Percentiles rank a stretch among this genome's conserved stretches.
These are phyloP conservation scores for Luehdorfia chinensis DNA, from an alignment of 1,140 invertebrate genomes.

Conservation along the genomic window DNA sequence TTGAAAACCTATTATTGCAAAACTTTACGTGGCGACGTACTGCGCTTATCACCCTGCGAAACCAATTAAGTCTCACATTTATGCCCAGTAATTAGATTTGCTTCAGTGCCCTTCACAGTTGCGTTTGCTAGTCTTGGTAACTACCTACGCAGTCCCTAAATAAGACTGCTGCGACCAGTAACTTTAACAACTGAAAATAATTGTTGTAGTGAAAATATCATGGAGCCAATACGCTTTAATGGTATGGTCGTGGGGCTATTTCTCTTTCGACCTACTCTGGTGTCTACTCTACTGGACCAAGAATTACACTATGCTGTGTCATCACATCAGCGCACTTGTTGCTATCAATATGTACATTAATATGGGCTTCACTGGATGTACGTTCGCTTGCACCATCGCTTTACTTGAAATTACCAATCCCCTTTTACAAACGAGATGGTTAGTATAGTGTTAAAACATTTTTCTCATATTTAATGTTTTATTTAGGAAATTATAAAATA, in stretches of 20 bases:
- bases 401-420: slow-evolving; percentile 79
- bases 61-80: too few species aligned
- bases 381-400: slow-evolving; percentile 74
- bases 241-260: slow-evolving; percentile 77
- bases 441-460: slow-evolving; percentile 16
- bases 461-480: slow-evolving; percentile 1
- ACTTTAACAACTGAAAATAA: too few species aligned
- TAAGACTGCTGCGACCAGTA: too few species aligned
- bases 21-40: too few species aligned
- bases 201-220: slow-evolving; percentile 47
- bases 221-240: slow-evolving; percentile 48
- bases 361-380: slow-evolving; percentile 71
- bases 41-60: too few species aligned
- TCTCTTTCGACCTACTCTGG: slow-evolving; percentile 79
- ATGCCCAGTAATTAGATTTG: too few species aligned
- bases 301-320: slow-evolving; percentile 74
- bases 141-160: too few species aligned
- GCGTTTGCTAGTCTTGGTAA: too few species aligned
- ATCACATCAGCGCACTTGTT: slow-evolving; percentile 73
- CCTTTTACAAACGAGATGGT: slow-evolving; percentile 78
- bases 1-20: too few species aligned
- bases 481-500: background rate
- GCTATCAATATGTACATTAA: slow-evolving; percentile 71
- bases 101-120: too few species aligned
- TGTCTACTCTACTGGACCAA: slow-evolving; percentile 73